phyloP scores from a whole-genome alignment of 53 echinoderm and acorn worm genomes.

The Stichopus horrens region DNA sequence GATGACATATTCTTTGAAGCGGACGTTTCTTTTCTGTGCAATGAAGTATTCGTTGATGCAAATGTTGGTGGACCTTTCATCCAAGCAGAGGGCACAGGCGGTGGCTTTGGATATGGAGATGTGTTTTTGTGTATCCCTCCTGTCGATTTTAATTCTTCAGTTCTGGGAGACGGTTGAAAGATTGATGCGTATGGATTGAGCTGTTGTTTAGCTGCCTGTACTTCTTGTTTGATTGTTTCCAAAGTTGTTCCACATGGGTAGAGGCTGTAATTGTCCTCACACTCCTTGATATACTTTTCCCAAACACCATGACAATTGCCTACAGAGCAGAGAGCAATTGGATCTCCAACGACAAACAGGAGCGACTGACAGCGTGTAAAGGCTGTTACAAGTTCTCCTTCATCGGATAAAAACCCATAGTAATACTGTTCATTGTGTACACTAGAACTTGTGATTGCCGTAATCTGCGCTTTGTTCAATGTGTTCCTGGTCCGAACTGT shows the following conservation, averaged over 20 bases:
- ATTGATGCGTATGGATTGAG: conserved; percentile 72
- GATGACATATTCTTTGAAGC: background rate
- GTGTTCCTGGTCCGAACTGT: conserved; percentile 77
- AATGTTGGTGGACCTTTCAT: conserved; percentile 28
- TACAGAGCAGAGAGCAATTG: conserved; percentile 83
- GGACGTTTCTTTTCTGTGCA: background rate
- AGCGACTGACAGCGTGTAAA: conserved; percentile 89
- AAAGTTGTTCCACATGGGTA: conserved; percentile 64
- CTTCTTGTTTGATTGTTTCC: conserved; percentile 69
- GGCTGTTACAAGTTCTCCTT: conserved; percentile 85
- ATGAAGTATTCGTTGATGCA: background rate
- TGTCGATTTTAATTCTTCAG: background rate
- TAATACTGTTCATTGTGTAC: conserved; percentile 73
- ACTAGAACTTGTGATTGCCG: conserved; percentile 45
- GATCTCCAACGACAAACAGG: conserved; percentile 80
- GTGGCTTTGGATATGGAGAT: no score
- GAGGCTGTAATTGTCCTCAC: conserved; percentile 79
- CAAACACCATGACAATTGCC: conserved; percentile 80
- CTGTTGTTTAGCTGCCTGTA: conserved; percentile 67
- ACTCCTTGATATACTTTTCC: conserved; percentile 75
- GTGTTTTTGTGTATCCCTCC: no score
- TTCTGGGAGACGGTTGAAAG: conserved; percentile 49
- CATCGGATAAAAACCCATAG: conserved; percentile 90
- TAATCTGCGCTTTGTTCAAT: conserved; percentile 71
- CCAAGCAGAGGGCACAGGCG: background rate